phyloP scores from a whole-genome alignment of 2,113 vertebrate genomes.

The Butorides virescens region DNA sequence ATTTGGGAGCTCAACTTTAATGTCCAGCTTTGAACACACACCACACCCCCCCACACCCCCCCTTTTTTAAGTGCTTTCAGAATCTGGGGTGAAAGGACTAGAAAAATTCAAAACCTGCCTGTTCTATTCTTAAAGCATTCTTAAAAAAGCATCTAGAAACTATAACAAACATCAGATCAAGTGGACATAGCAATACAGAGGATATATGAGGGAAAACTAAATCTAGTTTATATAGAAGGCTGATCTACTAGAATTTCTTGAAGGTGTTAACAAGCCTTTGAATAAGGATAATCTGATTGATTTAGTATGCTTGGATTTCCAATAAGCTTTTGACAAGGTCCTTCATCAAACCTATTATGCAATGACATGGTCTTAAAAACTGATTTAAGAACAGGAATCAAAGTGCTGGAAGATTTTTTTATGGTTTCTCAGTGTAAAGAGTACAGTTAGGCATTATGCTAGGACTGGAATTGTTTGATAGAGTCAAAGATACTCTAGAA shows the following conservation, averaged over 20 bases:
- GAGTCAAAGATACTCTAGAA: not conserved
- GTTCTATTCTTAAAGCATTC: not conserved
- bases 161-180: not conserved
- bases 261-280: not conserved
- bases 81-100: not conserved
- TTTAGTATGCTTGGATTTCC: not conserved
- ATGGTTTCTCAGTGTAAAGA: not conserved
- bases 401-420: not conserved
- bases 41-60: too few species aligned
- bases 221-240: not conserved
- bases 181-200: not conserved
- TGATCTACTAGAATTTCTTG: not conserved
- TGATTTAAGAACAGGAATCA: not conserved
- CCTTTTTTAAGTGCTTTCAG: not conserved
- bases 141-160: not conserved
- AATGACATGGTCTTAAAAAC: not conserved
- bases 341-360: not conserved
- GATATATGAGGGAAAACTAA: not conserved
- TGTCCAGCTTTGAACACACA: not conserved
- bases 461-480: not conserved
- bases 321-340: not conserved
- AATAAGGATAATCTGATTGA: not conserved
- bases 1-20: not conserved
- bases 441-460: not conserved
- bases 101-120: not conserved